Conservation (phyloP, 2,888 invertebrate species). For the Osmoderma eremita region DNA sequence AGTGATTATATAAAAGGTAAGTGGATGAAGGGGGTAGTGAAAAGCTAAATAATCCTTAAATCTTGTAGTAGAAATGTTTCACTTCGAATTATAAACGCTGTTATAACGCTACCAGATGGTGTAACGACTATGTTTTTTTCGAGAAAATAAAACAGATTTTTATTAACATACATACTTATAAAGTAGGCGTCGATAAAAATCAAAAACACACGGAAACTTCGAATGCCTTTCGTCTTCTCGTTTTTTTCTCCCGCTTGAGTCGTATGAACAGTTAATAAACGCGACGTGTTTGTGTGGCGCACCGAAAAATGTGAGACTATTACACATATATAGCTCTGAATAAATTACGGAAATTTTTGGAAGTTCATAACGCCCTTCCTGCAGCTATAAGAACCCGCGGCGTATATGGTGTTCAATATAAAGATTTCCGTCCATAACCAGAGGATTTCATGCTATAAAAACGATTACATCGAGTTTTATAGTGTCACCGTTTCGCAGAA, state of each 20-base stretch:
- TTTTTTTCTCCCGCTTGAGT: background rate
- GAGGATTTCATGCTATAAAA: too few relatives aligned
- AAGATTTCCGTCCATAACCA: too few relatives aligned
- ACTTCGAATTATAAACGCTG: background rate
- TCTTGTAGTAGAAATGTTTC: too few relatives aligned
- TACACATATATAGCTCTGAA: conserved; percentile 2
- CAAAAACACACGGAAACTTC: conserved; percentile 18
- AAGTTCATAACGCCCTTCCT: conserved; percentile 10
- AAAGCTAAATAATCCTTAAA: too few relatives aligned
- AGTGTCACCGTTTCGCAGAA: too few relatives aligned
- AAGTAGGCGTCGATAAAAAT: conserved; percentile 16
- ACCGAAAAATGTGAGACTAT: conserved; percentile 18
- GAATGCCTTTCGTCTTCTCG: background rate
- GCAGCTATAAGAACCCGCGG: background rate
- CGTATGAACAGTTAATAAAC: conserved; percentile 9
- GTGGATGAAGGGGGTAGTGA: too few relatives aligned
- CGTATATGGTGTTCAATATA: background rate
- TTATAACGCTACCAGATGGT: background rate
- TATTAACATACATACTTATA: background rate
- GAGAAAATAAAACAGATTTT: too few relatives aligned
- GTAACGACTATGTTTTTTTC: too few relatives aligned
- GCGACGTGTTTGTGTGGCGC: conserved; percentile 6
- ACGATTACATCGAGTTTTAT: too few relatives aligned
- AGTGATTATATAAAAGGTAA: too few relatives aligned
- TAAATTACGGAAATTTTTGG: conserved; percentile 13